These are phyloP conservation scores for Tragelaphus buxtoni DNA, from an alignment of 2,113 vertebrate species.

Conservation along the genomic window DNA sequence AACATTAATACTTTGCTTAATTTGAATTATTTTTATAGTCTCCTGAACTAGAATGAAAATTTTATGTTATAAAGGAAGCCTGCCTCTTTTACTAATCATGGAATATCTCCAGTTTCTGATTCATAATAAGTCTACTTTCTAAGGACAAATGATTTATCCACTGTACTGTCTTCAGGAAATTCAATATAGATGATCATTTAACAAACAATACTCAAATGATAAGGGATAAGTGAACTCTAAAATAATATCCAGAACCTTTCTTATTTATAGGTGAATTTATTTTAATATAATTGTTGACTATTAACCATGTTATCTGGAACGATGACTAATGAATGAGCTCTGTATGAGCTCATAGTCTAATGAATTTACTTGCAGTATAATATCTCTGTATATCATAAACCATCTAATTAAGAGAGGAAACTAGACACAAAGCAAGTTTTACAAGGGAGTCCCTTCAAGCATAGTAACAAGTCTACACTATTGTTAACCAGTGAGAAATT, in stretches of 20 bases:
- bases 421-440: neutral
- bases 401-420: neutral
- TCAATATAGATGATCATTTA: neutral
- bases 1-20: neutral
- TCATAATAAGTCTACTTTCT: neutral
- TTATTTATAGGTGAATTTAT: neutral
- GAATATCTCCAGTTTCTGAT: neutral
- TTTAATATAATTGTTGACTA: conserved; percentile 4
- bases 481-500: neutral
- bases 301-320: neutral
- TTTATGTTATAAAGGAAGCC: neutral
- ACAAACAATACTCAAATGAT: neutral
- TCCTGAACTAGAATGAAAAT: neutral
- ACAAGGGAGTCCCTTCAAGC: neutral
- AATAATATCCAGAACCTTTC: neutral
- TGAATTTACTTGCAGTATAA: neutral
- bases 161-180: neutral
- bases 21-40: neutral
- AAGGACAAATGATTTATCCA: neutral
- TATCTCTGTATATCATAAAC: neutral
- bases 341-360: neutral
- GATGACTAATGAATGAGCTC: neutral
- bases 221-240: neutral
- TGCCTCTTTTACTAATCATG: neutral
- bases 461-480: neutral